A percentile compares a stretch with the other conserved stretches of the same genome.
These are phyloP conservation scores for Acomys russatus DNA, from an alignment of 2,797 vertebrate genomes.

Conservation along the genomic window DNA sequence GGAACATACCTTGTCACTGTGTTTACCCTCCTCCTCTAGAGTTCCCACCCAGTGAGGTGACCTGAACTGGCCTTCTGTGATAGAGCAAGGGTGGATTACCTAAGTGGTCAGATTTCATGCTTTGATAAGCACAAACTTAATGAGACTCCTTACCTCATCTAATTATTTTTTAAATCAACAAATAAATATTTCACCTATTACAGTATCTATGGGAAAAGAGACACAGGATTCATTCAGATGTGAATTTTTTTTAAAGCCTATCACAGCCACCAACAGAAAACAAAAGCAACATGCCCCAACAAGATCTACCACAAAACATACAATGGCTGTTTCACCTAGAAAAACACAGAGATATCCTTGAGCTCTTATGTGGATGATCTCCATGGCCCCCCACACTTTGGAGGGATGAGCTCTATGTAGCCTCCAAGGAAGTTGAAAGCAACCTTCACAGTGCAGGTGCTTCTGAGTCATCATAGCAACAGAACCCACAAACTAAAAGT, in stretches of 20 bases:
- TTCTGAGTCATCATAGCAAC: constrained; percentile 48
- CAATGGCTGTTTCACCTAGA: not conserved
- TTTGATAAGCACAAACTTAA: constrained; percentile 75
- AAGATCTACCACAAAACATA: constrained; percentile 30
- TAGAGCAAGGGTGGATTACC: constrained; percentile 54
- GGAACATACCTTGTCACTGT: not conserved
- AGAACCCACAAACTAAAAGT: not conserved
- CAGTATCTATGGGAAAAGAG: constrained; percentile 53
- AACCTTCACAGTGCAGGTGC: constrained; percentile 17
- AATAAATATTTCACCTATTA: constrained; percentile 78
- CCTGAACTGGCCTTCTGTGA: constrained; percentile 72
- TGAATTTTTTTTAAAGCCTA: not conserved
- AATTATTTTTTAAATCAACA: constrained; percentile 78
- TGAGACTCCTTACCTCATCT: constrained; percentile 77
- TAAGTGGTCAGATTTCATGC: constrained; percentile 67
- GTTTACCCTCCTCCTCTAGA: not conserved
- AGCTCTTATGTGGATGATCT: not conserved
- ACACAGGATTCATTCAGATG: constrained; percentile 74
- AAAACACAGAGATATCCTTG: not conserved
- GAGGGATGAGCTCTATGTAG: not conserved
- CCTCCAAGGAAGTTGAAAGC: not conserved
- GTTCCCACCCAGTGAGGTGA: constrained; percentile 71
- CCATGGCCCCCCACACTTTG: not conserved
- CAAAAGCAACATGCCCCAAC: constrained; percentile 68
- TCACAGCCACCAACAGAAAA: constrained; percentile 72